phyloP scores from a whole-genome alignment of 2,888 invertebrate genomes.

The Volucella bombylans region DNA sequence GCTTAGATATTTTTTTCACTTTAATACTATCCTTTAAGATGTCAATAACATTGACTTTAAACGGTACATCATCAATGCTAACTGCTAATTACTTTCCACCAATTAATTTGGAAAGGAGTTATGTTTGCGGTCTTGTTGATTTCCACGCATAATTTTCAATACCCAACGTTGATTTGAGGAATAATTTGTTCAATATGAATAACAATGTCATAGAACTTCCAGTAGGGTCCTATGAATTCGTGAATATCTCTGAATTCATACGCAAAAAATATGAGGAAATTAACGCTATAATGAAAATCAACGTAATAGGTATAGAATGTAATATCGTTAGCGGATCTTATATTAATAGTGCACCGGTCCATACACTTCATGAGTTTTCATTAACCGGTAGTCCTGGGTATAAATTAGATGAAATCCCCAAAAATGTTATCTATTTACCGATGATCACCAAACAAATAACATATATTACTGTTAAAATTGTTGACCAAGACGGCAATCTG shows the following conservation, averaged over 20 bases:
- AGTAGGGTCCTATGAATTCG: slow-evolving; percentile 78
- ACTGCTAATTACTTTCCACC: slow-evolving; percentile 63
- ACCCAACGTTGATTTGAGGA: slow-evolving; percentile 78
- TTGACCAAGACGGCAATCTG: slow-evolving; percentile 77
- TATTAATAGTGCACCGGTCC: slow-evolving; percentile 75
- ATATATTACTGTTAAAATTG: slow-evolving; percentile 76
- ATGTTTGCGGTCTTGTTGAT: slow-evolving; percentile 77
- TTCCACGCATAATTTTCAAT: slow-evolving; percentile 74
- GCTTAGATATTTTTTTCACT: background rate
- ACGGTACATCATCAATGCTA: slow-evolving; percentile 74
- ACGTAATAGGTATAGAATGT: slow-evolving; percentile 76
- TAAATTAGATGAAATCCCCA: slow-evolving; percentile 78
- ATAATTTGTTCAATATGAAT: slow-evolving; percentile 77
- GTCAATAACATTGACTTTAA: slow-evolving; percentile 76
- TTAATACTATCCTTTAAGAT: slow-evolving; percentile 37
- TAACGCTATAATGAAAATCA: background rate
- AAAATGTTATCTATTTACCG: slow-evolving; percentile 78
- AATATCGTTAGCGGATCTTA: slow-evolving; percentile 67
- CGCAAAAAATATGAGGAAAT: slow-evolving; percentile 1
- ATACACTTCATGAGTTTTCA: slow-evolving; percentile 79
- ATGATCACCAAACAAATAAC: slow-evolving; percentile 75
- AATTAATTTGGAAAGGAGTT: slow-evolving; percentile 25
- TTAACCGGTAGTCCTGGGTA: slow-evolving; percentile 77
- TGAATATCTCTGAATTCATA: slow-evolving; percentile 74
- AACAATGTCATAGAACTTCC: slow-evolving; percentile 75